A percentile compares a stretch with the other conserved stretches of the same genome.
phyloP scores from a whole-genome alignment of 2,888 invertebrate species.

The Pardosa pseudoannulata region DNA sequence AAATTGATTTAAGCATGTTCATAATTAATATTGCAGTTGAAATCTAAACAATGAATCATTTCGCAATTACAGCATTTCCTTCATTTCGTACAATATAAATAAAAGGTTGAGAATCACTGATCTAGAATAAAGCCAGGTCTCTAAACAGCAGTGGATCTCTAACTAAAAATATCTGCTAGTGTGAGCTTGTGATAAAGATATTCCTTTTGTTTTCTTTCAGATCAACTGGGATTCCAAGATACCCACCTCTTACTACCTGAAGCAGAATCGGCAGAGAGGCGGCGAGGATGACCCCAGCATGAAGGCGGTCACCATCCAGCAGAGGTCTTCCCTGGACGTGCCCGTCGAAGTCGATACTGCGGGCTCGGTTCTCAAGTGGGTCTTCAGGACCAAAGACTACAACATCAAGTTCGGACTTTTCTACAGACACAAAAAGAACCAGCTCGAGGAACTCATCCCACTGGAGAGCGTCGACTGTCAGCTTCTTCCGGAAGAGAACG shows the following conservation, averaged over 20 bases:
- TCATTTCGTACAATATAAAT: no score
- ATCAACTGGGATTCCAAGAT: constrained; percentile 53
- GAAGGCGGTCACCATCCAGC: constrained; percentile 30
- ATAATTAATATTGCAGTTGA: no score
- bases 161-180: no score
- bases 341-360: constrained; percentile 19
- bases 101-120: no score
- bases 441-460: constrained; percentile 42
- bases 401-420: constrained; percentile 55
- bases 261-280: constrained; percentile 12
- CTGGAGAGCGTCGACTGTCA: constrained; percentile 50
- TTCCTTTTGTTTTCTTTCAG: no score
- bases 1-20: no score
- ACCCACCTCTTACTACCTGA: constrained; percentile 30
- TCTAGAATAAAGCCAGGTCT: no score
- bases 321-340: constrained; percentile 31
- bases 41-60: no score
- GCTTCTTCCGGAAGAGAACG: constrained; percentile 49
- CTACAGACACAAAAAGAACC: neutral
- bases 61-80: no score
- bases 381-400: constrained; percentile 54
- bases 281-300: constrained; percentile 17
- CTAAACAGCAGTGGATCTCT: no score
- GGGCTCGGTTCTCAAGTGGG: constrained; percentile 38
- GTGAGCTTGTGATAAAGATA: no score